Percentiles rank a stretch among this genome's conserved stretches.
These are phyloP conservation scores for Romanomermis culicivorax DNA, from an alignment of 2,888 invertebrate species.

Conservation along the genomic window DNA sequence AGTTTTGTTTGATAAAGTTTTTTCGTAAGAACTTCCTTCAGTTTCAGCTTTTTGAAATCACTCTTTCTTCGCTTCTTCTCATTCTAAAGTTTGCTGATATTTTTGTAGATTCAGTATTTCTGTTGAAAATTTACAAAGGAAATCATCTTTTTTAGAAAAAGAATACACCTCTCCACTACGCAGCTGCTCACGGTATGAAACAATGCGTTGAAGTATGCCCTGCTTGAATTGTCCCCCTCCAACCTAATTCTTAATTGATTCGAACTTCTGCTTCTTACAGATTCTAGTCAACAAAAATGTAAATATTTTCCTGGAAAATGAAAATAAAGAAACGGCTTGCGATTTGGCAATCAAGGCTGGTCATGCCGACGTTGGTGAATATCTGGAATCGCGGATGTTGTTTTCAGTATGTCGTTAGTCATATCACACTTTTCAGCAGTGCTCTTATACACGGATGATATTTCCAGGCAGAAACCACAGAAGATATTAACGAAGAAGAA, in stretches of 20 bases:
- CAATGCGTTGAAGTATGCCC: conserved; percentile 43
- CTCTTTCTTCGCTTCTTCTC: too few relatives aligned
- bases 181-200: conserved; percentile 41
- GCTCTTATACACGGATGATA: neutral
- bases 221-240: too few relatives aligned
- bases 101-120: too few relatives aligned
- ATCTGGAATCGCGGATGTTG: conserved; percentile 46
- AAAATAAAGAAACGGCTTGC: conserved; percentile 42
- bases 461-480: conserved; percentile 4
- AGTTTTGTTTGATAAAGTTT: too few relatives aligned
- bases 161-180: conserved; percentile 46
- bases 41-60: too few relatives aligned
- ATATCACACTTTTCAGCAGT: neutral
- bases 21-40: too few relatives aligned
- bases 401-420: conserved; percentile 32
- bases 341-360: conserved; percentile 42
- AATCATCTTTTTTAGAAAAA: conserved; percentile 37
- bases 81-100: too few relatives aligned
- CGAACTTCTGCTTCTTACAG: too few relatives aligned
- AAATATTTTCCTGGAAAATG: conserved; percentile 43
- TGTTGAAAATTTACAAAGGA: too few relatives aligned
- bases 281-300: conserved; percentile 40
- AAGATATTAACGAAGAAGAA: conserved; percentile 11
- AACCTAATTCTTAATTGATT: too few relatives aligned
- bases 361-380: conserved; percentile 41